Percentiles rank a stretch among this genome's conserved stretches.
Evolutionary conservation across 2,113 vertebrate genomes (phyloP).

Genomic region (Sinocyclocheilus maitianheensis): DNA sequence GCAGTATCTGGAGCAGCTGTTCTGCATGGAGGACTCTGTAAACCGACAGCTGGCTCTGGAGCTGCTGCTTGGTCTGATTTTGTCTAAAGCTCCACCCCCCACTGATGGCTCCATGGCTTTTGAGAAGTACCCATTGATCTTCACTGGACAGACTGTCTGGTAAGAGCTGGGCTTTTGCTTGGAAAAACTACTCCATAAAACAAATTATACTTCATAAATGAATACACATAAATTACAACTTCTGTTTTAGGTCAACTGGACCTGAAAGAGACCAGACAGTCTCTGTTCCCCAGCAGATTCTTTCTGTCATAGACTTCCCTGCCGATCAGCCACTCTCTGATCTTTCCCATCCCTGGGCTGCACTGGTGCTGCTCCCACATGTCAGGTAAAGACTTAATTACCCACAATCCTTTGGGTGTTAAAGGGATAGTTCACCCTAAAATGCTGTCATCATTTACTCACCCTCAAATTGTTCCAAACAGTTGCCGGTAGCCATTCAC

Average conservation of each 20-base stretch:
- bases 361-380: constrained; percentile 90
- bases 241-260: constrained; percentile 28
- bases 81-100: constrained; percentile 90
- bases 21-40: constrained; percentile 68
- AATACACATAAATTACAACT: neutral
- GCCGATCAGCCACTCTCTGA: constrained; percentile 67
- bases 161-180: constrained; percentile 61
- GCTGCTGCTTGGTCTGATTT: constrained; percentile 84
- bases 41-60: constrained; percentile 76
- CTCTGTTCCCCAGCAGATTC: constrained; percentile 75
- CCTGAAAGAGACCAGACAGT: constrained; percentile 40
- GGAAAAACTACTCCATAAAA: neutral
- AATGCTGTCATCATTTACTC: too few species aligned
- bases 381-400: constrained; percentile 79
- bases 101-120: constrained; percentile 88
- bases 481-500: too few species aligned
- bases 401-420: neutral
- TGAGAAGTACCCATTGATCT: constrained; percentile 91
- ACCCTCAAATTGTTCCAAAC: too few species aligned
- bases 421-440: too few species aligned
- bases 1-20: constrained; percentile 77
- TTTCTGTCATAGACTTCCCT: constrained; percentile 77
- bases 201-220: neutral
- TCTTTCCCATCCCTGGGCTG: constrained; percentile 85
- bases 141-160: constrained; percentile 69